Evolutionary conservation across 2,888 invertebrate genomes (phyloP).

Genomic region (Mesochorus sp.): DNA sequence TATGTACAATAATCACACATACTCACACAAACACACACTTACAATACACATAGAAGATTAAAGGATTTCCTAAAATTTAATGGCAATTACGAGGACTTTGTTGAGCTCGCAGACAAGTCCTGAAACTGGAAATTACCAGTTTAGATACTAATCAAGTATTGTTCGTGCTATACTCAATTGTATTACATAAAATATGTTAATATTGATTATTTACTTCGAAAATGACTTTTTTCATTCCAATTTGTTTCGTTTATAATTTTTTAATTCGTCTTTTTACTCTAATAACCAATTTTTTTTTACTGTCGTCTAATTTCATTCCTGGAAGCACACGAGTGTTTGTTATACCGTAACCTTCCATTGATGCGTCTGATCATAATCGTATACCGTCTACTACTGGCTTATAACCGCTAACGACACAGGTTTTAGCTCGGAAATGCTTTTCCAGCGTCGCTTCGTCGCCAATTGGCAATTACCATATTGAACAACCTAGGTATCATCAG

Average conservation of each 20-base stretch:
- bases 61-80: neutral
- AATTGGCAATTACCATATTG: conserved; percentile 60
- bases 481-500: conserved; percentile 27
- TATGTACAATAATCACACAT: neutral
- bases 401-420: conserved; percentile 36
- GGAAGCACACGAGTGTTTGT: conserved; percentile 24
- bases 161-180: too few relatives aligned
- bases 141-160: neutral
- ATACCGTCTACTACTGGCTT: conserved; percentile 12
- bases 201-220: too few relatives aligned
- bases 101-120: neutral
- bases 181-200: too few relatives aligned
- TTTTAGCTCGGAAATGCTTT: conserved; percentile 32
- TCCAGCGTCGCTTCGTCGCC: conserved; percentile 24
- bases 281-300: neutral
- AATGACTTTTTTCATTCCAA: too few relatives aligned
- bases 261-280: neutral
- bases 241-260: neutral
- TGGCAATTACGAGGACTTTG: neutral
- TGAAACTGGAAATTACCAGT: neutral
- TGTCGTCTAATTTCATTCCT: conserved; percentile 17
- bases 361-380: conserved; percentile 46
- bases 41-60: neutral
- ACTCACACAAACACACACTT: neutral
- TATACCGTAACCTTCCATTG: conserved; percentile 51